Evolutionary conservation across 2,888 invertebrate genomes (phyloP), one percentile per base, ranked within the genome.

Genomic region (Poecilobothrus nobilitatus): DNA sequence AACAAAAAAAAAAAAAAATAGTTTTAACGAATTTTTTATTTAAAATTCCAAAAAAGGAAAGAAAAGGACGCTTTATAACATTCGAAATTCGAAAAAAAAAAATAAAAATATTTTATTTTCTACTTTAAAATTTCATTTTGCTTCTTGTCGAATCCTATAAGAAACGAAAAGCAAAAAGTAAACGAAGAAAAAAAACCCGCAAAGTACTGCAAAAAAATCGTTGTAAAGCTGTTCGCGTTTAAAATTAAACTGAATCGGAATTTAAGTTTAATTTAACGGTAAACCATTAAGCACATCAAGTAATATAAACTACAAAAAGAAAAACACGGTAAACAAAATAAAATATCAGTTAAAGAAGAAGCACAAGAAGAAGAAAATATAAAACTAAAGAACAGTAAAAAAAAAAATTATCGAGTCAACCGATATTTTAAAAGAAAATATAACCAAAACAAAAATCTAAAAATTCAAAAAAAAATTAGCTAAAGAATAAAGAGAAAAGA

Each of bases 141-240:
- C 18, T 53, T 18, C 15, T 53, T 53, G 1, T 37, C 12, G 37
- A 37, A 37, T 37, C 37, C 37, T 37, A 8, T 37, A 12, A 37
- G 37, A 37, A 37, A 37, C 37, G 12, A 37, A 37, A 7, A 37
- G 12, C 37, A 8, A 37, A 34, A 34, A 37, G 37, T 27, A 27
- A 27, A 27, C 4, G 37, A 8, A 12, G 53, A 53, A 53, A 53
- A 53, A 53, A 53, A 12, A 53, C 18, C 18, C 6, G 53, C 37
- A 18, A 18, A 41, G 7, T 8, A 15, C 9, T 15, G 41, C 41
- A 41, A 18, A 53, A 18, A 53, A 53, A 53, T 4, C 15, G 18
- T 15, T 53, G 53, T 53, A 53, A 53, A 53, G 53, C 53, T 53
- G 53, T 53, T 53, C 53, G 53, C 53, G 53, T 53, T 53, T 53